Percentiles rank a stretch among this genome's conserved stretches.
phyloP scores from a whole-genome alignment of 1,140 invertebrate species.

The Pseudomyrmex sp. region DNA sequence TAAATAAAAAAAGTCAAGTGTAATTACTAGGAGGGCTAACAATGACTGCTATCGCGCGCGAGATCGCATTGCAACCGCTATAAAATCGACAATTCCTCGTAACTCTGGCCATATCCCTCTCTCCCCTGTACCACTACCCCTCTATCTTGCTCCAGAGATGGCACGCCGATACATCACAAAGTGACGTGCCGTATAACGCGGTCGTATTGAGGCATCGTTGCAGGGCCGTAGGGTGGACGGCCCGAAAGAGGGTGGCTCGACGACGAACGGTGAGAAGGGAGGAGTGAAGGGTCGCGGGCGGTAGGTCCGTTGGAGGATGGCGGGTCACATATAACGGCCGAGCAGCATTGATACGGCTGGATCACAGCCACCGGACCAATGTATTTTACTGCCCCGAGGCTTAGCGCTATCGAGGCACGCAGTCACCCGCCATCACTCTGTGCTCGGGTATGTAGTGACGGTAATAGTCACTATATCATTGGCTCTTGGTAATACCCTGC shows the following conservation, averaged over 20 bases:
- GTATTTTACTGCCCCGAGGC: constrained; percentile 85
- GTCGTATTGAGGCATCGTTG: constrained; percentile 71
- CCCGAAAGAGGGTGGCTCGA: constrained; percentile 32
- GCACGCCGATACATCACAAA: constrained; percentile 77
- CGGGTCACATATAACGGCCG: constrained; percentile 80
- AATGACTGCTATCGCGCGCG: not conserved
- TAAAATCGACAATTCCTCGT: constrained; percentile 52
- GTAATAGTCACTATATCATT: constrained; percentile 86
- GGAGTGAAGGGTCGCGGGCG: not conserved
- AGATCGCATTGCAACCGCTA: constrained; percentile 38
- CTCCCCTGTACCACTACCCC: not conserved
- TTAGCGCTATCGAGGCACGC: constrained; percentile 85
- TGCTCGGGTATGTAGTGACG: constrained; percentile 84
- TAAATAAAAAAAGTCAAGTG: constrained; percentile 25
- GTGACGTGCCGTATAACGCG: constrained; percentile 75
- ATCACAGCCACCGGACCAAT: constrained; percentile 84
- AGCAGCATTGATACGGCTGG: constrained; percentile 85
- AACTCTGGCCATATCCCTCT: constrained; percentile 25
- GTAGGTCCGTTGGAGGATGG: constrained; percentile 52
- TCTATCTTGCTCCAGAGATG: constrained; percentile 59
- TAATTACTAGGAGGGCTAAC: not conserved
- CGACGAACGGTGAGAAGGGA: not conserved
- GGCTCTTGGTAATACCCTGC: constrained; percentile 85
- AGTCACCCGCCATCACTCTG: constrained; percentile 85
- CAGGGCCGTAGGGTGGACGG: constrained; percentile 43